Evolutionary conservation across 1,140 invertebrate species (phyloP).

Genomic region (Drusus annulatus): DNA sequence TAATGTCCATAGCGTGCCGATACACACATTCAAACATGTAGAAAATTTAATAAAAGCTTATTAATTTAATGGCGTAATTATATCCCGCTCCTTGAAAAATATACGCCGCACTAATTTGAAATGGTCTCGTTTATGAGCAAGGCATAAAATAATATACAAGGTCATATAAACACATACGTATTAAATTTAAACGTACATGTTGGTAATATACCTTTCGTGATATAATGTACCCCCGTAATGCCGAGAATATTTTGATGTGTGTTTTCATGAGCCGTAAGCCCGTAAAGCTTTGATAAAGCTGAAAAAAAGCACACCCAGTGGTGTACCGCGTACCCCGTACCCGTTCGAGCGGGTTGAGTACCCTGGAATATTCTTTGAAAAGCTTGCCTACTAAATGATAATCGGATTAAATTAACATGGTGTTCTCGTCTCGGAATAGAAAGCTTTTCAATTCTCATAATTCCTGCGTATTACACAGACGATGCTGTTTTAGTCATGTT

Average conservation of each 20-base stretch:
- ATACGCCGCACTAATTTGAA: conserved; percentile 30
- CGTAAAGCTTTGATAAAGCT: conserved; percentile 24
- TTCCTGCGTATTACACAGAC: too few species aligned
- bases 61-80: conserved; percentile 18
- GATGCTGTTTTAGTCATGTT: too few species aligned
- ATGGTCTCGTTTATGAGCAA: conserved; percentile 2
- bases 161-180: conserved; percentile 10
- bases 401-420: too few species aligned
- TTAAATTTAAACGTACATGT: neutral
- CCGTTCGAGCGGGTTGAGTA: too few species aligned
- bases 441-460: too few species aligned
- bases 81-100: conserved; percentile 33
- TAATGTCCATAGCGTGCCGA: conserved; percentile 1
- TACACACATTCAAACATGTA: neutral
- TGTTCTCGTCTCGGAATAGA: too few species aligned
- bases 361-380: too few species aligned
- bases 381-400: too few species aligned
- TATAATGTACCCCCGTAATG: neutral
- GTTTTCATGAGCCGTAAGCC: conserved; percentile 23
- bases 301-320: neutral
- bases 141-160: conserved; percentile 30
- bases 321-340: too few species aligned
- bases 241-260: conserved; percentile 3
- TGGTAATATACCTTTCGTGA: neutral
- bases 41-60: conserved; percentile 35